phyloP scores from a whole-genome alignment of 1,140 invertebrate genomes.

The Papilio aristodemus region DNA sequence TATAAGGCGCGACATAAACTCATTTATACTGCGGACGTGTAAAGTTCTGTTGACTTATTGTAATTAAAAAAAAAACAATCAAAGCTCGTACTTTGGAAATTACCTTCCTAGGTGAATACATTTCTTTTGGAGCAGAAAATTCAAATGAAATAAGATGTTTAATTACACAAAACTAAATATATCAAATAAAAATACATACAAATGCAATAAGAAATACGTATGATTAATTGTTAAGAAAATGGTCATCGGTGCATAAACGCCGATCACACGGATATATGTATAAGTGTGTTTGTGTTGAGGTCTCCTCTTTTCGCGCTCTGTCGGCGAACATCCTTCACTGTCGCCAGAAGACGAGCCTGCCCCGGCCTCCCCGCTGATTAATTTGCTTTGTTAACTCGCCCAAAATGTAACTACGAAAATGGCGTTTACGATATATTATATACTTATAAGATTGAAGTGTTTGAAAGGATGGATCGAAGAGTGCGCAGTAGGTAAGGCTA shows the following conservation, averaged over 20 bases:
- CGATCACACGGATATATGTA: too few relatives aligned
- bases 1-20: not conserved
- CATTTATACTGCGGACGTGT: constrained; percentile 1
- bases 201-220: too few relatives aligned
- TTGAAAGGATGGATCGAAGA: too few relatives aligned
- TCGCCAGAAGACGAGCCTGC: not conserved
- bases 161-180: too few relatives aligned
- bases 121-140: too few relatives aligned
- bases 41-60: not conserved
- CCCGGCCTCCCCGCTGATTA: not conserved
- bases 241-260: too few relatives aligned
- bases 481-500: too few relatives aligned
- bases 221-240: too few relatives aligned
- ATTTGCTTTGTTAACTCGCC: constrained; percentile 11
- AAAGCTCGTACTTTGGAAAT: not conserved
- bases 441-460: not conserved
- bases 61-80: not conserved
- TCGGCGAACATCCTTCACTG: not conserved
- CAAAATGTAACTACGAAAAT: not conserved
- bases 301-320: not conserved
- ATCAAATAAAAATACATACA: too few relatives aligned
- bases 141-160: too few relatives aligned
- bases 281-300: not conserved
- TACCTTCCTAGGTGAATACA: too few relatives aligned
- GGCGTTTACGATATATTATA: not conserved